A percentile compares a stretch with the other conserved stretches of the same genome.
phyloP scores from a whole-genome alignment of 1,140 invertebrate genomes.

The Drosophila sechellia region DNA sequence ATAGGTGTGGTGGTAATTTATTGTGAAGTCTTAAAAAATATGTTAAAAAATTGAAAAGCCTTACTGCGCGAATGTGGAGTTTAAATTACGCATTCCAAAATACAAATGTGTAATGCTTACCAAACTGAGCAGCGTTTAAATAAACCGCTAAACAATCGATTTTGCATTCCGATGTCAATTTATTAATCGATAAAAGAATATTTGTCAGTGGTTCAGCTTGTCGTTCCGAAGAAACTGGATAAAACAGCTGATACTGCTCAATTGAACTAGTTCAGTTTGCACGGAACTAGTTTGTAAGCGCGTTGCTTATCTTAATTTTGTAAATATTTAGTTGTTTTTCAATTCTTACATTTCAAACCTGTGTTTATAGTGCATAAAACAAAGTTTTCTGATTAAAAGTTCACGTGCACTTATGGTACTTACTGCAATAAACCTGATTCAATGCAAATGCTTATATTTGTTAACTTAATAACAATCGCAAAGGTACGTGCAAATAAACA shows the following conservation, averaged over 20 bases:
- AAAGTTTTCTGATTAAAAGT: not conserved
- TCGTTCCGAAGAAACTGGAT: not conserved
- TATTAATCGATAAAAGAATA: not conserved
- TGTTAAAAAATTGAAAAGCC: not conserved
- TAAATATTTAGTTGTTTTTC: not conserved
- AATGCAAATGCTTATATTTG: not conserved
- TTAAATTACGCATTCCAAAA: too few relatives aligned
- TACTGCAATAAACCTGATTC: not conserved
- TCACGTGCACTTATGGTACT: not conserved
- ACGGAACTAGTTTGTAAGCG: slow-evolving; percentile 2
- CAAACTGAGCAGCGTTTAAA: not conserved
- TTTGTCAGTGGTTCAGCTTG: not conserved
- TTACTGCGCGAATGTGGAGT: too few relatives aligned
- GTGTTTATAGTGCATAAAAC: not conserved
- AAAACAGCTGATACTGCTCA: slow-evolving; percentile 3
- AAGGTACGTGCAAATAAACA: not conserved
- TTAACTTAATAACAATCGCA: not conserved
- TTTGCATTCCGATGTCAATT: not conserved
- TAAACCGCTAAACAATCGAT: not conserved
- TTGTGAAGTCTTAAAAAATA: not conserved
- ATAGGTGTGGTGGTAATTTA: too few relatives aligned
- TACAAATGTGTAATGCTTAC: too few relatives aligned
- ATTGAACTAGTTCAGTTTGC: not conserved
- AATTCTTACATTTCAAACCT: too few relatives aligned
- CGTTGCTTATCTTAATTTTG: not conserved